These are phyloP conservation scores for Paralvinella palmiformis DNA, from an alignment of 1,140 invertebrate species.

Conservation along the genomic window DNA sequence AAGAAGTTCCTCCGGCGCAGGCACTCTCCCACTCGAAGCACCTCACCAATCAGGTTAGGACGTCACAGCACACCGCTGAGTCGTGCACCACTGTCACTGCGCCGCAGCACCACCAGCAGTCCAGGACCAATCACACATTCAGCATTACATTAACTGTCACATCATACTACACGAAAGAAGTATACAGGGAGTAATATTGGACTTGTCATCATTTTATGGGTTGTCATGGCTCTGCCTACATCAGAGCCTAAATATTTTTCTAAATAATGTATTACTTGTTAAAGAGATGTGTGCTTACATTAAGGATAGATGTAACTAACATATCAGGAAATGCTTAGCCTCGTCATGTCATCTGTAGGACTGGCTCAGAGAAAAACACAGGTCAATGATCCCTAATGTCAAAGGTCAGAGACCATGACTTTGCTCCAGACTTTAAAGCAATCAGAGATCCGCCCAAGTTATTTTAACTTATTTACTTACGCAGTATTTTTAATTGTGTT, in stretches of 20 bases:
- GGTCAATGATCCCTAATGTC: no score
- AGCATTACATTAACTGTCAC: neutral
- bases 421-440: no score
- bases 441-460: no score
- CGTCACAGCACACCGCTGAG: conserved; percentile 13
- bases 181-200: neutral
- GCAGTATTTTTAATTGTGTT: no score
- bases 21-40: conserved; percentile 35
- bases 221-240: neutral
- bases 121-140: neutral
- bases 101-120: neutral
- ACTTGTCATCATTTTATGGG: neutral
- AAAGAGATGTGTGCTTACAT: no score
- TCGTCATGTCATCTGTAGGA: no score
- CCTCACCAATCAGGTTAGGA: conserved; percentile 30
- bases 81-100: neutral
- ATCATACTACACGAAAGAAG: neutral
- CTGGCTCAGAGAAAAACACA: no score
- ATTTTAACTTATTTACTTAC: no score
- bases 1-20: conserved; percentile 25
- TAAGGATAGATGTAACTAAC: no score
- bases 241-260: neutral
- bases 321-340: no score
- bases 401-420: no score
- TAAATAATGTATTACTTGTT: no score